Base-by-base conservation (phyloP, 1,140 invertebrate species). In the Matsumurasca onukii region DNA sequence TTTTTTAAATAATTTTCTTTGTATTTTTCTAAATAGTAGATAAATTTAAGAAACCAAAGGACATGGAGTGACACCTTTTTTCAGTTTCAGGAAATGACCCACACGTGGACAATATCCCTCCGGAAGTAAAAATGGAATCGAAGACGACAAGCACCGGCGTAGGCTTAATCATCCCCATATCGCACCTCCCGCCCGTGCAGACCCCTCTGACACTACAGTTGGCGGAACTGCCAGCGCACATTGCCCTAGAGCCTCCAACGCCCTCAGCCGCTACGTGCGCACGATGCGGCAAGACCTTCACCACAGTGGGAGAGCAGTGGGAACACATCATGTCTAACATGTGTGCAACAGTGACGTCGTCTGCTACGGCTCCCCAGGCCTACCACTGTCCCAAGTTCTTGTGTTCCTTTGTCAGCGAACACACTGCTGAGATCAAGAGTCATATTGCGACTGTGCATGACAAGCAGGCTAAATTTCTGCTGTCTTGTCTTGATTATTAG, bases 401-500 rank as follows among this genome's bases (percentile, higher is more conserved):
- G 24, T 59, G 55, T 29, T 59, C 55, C 3, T 59, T 59, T 27
- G 55, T 59, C 55, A 59, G 55, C 55, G 55, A 59, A 59, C 55
- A 59, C 55, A 59, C 55, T 2, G 15, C 55, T 5, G 55, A 59
- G 30, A 27, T 59, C 25, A 59, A 59, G 55, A 27, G 2, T n/a
- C 55, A 59, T n/a, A 59, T 59, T 29, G 25, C 55, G 13, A 59
- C 55, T 2, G 30, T 59, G 55, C 55, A 59, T 27, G 55, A 59
- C 55, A 59, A 59, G 30, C 55, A 59, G 55, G 55, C 55, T 3
- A 59, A 59, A 27, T 59, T 59, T 27, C 55, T 59, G 12, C 55
- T 59, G 55, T 59, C 55, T 3, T 59, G 55, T 59, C 25, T 59
- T 5, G 55, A 59, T 24, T 59, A 59, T 59, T 59, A 24, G 22